Evolutionary conservation across 2,797 vertebrate genomes (phyloP), one percentile per base, ranked within the genome.

Genomic region (Melanotaenia boesemani): DNA sequence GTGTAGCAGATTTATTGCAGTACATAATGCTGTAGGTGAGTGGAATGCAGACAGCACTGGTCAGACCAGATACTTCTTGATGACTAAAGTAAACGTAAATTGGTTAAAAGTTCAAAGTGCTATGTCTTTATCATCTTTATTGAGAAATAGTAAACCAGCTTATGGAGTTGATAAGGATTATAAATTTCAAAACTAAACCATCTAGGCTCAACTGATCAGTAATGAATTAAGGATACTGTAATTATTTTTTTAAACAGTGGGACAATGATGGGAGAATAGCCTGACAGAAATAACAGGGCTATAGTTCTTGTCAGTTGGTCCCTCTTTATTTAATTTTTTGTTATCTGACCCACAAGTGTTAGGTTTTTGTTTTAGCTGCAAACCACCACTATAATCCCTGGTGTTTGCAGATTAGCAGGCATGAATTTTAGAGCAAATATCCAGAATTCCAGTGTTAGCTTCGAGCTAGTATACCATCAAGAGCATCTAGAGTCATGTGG

Each of bases 41-140:
- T 0, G 46, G 78, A 88, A 90, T 85, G 74, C 72, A 41, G 72
- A 57, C 71, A 16, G 30, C 20, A 67, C 89, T 57, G 63, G 90
- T 81, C 41, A 30, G 58, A 81, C 88, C 77, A 70, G 80, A 77
- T 58, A 62, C 16, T 18, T 50, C 9, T 50, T 48, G n/a, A 50
- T 50, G n/a, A 22, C 7, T 50, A 34, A 34, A 34, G 7, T 50
- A 22, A 4, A 22, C 4, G 8, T 22, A 4, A 22, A 22, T 50
- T 50, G 10, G n/a, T 22, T 50, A 22, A 50, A 50, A 22, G 20
- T 48, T 48, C 8, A 20, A 46, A n/a, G n/a, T 22, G 7, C 3
- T 15, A 20, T 46, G 44, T 16, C 16, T 46, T 18, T 2, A 20
- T 20, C 15, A 20, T 48, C 15, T 20, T 48, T 46, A 46, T 48